phyloP scores from a whole-genome alignment of 2,888 invertebrate species.

The Latheticus oryzae region DNA sequence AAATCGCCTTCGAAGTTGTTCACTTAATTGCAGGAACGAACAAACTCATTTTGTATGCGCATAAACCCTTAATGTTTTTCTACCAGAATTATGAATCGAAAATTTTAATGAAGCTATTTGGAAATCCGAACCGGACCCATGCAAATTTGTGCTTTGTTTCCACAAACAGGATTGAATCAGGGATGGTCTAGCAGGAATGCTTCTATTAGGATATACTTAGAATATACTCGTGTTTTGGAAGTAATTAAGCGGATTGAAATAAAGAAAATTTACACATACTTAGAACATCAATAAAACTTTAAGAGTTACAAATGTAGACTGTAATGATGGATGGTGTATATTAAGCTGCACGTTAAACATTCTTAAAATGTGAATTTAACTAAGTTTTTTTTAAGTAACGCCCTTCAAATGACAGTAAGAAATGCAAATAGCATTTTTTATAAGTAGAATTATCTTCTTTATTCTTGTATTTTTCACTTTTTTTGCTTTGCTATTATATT shows the following conservation, averaged over 20 bases:
- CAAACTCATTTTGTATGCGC: too few species aligned
- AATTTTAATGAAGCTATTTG: slow-evolving; percentile 5
- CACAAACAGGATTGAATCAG: neutral
- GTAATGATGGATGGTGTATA: slow-evolving; percentile 24
- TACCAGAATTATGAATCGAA: slow-evolving; percentile 1
- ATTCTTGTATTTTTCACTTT: slow-evolving; percentile 3
- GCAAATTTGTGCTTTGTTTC: slow-evolving; percentile 3
- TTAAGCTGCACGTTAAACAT: slow-evolving; percentile 18
- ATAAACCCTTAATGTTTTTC: too few species aligned
- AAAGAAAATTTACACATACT: too few species aligned
- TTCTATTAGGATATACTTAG: too few species aligned
- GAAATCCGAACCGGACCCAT: slow-evolving; percentile 6
- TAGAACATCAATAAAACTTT: too few species aligned
- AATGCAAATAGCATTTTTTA: slow-evolving; percentile 1
- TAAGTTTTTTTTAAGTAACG: slow-evolving; percentile 16
- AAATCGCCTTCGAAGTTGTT: too few species aligned
- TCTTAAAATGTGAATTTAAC: slow-evolving; percentile 9
- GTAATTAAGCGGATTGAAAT: slow-evolving; percentile 1
- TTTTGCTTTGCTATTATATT: slow-evolving; percentile 9
- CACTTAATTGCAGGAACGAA: too few species aligned
- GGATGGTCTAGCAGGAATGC: too few species aligned
- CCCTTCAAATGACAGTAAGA: slow-evolving; percentile 13
- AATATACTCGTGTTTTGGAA: too few species aligned
- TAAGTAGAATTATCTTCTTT: slow-evolving; percentile 1
- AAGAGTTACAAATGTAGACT: too few species aligned